A percentile compares a stretch with the other conserved stretches of the same genome.
Conservation (phyloP, 2,888 invertebrate species). For the Andrena fulva region DNA sequence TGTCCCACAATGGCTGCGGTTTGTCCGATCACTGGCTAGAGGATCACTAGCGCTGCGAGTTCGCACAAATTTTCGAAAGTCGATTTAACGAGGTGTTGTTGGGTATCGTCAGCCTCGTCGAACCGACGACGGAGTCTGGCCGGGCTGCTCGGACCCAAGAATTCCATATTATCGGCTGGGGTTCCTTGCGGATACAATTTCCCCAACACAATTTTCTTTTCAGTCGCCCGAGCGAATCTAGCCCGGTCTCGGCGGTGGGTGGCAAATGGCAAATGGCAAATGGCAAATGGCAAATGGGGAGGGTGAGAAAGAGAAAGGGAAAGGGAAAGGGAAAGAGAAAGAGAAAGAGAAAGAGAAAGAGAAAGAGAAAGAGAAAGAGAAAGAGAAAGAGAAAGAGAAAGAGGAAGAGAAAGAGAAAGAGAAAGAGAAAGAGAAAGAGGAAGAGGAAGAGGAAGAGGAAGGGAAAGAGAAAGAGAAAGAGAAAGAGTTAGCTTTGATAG, state of each 20-base stretch:
- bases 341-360: no score
- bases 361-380: slow-evolving; percentile 3
- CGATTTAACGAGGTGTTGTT: slow-evolving; percentile 24
- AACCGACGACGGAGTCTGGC: slow-evolving; percentile 17
- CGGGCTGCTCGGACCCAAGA: slow-evolving; percentile 46
- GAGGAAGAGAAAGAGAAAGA: slow-evolving; percentile 56
- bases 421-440: no score
- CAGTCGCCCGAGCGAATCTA: slow-evolving; percentile 72
- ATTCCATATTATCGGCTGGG: slow-evolving; percentile 70
- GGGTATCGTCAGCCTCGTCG: neutral
- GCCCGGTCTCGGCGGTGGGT: slow-evolving; percentile 67
- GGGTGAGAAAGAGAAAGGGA: slow-evolving; percentile 60
- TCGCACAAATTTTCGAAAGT: neutral
- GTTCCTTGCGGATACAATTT: slow-evolving; percentile 79
- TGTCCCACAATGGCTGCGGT: no score
- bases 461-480: slow-evolving; percentile 31
- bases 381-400: slow-evolving; percentile 63
- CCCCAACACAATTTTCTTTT: slow-evolving; percentile 80
- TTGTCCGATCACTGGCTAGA: no score
- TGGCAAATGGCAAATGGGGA: slow-evolving; percentile 65
- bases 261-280: slow-evolving; percentile 71
- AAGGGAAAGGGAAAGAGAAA: no score
- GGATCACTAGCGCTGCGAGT: neutral
- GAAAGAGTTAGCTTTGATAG: slow-evolving; percentile 64
- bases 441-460: no score